phyloP scores from a whole-genome alignment of 1,140 invertebrate genomes.

The Drosophila simulans region DNA sequence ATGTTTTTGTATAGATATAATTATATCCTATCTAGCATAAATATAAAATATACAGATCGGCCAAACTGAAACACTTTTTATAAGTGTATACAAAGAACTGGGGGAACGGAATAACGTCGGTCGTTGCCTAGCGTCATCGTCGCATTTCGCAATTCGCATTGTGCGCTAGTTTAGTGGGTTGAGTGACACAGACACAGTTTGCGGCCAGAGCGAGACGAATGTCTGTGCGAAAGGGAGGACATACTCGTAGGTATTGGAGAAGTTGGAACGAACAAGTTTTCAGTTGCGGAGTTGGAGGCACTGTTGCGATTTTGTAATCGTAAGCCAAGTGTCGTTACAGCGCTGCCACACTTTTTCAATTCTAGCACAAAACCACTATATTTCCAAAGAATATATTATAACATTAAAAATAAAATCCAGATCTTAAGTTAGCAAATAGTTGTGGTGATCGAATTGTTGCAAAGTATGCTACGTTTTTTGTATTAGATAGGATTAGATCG shows the following conservation, averaged over 20 bases:
- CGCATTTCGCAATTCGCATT: slow-evolving; percentile 50
- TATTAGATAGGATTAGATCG: too few species aligned
- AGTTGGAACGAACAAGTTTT: slow-evolving; percentile 46
- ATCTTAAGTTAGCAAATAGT: too few species aligned
- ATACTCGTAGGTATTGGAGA: background rate
- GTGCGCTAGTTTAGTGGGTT: slow-evolving; percentile 81
- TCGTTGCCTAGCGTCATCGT: slow-evolving; percentile 38
- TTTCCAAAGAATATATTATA: background rate
- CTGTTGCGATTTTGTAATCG: slow-evolving; percentile 60
- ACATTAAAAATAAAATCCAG: too few species aligned
- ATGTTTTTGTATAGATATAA: too few species aligned
- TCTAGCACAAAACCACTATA: background rate
- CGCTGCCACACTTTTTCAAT: slow-evolving; percentile 36
- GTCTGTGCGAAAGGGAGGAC: background rate
- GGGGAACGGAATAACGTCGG: slow-evolving; percentile 1
- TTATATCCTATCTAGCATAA: too few species aligned
- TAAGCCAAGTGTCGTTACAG: slow-evolving; percentile 23
- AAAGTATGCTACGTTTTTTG: too few species aligned
- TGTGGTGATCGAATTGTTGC: too few species aligned
- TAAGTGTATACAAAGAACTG: background rate
- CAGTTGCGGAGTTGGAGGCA: slow-evolving; percentile 15
- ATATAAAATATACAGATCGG: too few species aligned
- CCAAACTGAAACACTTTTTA: too few species aligned
- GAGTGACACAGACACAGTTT: slow-evolving; percentile 83
- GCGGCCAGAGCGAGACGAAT: slow-evolving; percentile 54